Conservation (phyloP, 2,888 invertebrate species). For the Acleris cristana region DNA sequence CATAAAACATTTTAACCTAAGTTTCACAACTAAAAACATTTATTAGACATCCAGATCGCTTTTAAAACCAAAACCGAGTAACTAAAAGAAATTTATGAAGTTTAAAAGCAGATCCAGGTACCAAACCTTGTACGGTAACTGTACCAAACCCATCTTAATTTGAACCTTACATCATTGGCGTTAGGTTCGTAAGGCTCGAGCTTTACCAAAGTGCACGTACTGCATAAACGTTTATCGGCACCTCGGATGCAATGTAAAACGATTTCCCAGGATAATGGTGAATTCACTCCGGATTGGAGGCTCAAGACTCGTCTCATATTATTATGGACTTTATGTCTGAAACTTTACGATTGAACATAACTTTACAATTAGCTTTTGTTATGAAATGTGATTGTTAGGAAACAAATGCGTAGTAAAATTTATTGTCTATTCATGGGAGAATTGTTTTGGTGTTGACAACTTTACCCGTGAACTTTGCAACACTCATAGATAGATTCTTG, state of each 20-base stretch:
- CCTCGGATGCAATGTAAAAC: constrained; percentile 47
- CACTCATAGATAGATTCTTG: no score
- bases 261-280: constrained; percentile 47
- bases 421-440: constrained; percentile 6
- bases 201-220: constrained; percentile 22
- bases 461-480: not conserved
- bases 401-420: constrained; percentile 11
- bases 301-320: constrained; percentile 36
- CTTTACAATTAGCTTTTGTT: constrained; percentile 23
- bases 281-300: constrained; percentile 44
- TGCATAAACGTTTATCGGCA: constrained; percentile 50
- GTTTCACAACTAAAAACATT: no score
- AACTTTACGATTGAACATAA: constrained; percentile 20
- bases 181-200: not conserved
- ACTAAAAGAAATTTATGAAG: constrained; percentile 13
- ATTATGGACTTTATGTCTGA: constrained; percentile 20
- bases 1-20: no score
- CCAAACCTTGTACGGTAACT: not conserved
- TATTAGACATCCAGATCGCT: no score
- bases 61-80: not conserved
- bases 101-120: constrained; percentile 18
- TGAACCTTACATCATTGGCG: not conserved
- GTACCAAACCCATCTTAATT: not conserved
- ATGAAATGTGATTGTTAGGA: constrained; percentile 22
- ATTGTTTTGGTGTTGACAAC: constrained; percentile 5